These are phyloP conservation scores for Atrichornis clamosus DNA, from an alignment of 2,113 vertebrate genomes.

Conservation along the genomic window DNA sequence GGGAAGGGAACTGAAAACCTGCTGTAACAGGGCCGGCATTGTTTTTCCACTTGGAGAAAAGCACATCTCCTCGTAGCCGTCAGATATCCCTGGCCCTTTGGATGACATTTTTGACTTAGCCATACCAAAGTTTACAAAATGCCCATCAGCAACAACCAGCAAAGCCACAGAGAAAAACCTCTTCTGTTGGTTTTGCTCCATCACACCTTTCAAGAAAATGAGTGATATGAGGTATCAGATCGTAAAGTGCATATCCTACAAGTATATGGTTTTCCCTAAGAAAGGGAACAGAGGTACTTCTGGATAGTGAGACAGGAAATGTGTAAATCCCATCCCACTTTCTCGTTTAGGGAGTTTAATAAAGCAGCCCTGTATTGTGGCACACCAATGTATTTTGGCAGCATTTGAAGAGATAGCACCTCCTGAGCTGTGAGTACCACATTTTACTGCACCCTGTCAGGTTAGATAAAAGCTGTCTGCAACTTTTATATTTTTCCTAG, in stretches of 20 bases:
- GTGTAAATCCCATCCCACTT: slow-evolving; percentile 15
- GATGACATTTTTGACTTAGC: neutral
- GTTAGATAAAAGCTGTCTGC: slow-evolving; percentile 40
- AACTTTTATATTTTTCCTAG: slow-evolving; percentile 51
- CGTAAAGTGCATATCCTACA: neutral
- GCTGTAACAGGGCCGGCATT: neutral
- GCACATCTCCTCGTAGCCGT: accelerated
- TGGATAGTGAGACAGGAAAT: slow-evolving; percentile 1
- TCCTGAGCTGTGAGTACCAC: neutral
- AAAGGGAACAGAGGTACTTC: neutral
- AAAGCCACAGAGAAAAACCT: neutral
- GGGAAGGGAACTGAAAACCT: neutral
- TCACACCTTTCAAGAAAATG: neutral
- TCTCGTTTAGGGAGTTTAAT: neutral
- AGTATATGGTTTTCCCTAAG: neutral
- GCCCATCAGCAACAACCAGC: neutral
- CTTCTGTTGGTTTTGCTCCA: neutral
- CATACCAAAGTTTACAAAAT: neutral
- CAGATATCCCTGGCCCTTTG: neutral
- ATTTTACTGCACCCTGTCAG: slow-evolving; percentile 30
- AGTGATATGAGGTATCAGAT: neutral
- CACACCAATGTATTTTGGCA: slow-evolving; percentile 30
- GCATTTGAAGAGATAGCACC: slow-evolving; percentile 32
- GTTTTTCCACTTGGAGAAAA: neutral
- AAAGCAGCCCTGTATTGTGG: slow-evolving; percentile 7